Conservation (phyloP, 2,888 invertebrate genomes). For the Volucella bombylans region DNA sequence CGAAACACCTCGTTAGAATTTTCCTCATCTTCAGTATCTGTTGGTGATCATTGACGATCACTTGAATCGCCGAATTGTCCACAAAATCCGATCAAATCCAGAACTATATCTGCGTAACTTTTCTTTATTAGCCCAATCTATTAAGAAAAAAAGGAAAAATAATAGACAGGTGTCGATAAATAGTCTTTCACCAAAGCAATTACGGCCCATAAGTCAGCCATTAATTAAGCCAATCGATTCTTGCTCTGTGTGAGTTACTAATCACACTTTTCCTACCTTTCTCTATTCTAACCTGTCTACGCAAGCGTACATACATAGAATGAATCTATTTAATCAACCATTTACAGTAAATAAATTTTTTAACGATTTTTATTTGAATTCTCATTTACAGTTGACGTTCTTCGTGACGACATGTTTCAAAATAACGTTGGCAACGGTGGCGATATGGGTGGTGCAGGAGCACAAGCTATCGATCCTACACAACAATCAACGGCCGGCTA, state of each 20-base stretch:
- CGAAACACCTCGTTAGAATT: conserved; percentile 27
- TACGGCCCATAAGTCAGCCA: not conserved
- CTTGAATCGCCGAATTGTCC: conserved; percentile 31
- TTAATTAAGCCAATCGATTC: conserved; percentile 14
- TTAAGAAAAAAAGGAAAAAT: not conserved
- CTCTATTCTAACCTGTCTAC: conserved; percentile 17
- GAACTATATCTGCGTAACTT: conserved; percentile 38
- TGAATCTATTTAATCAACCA: conserved; percentile 6
- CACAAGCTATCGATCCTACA: conserved; percentile 80
- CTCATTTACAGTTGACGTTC: conserved; percentile 87
- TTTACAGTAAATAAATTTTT: conserved; percentile 19
- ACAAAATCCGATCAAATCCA: not conserved
- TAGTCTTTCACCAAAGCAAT: conserved; percentile 9
- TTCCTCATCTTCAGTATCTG: conserved; percentile 75
- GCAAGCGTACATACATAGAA: not conserved
- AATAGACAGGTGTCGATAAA: conserved; percentile 44
- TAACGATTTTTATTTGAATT: conserved; percentile 52
- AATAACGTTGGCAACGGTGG: conserved; percentile 76
- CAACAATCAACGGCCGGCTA: conserved; percentile 77
- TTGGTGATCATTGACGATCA: conserved; percentile 73
- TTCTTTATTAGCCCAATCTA: conserved; percentile 74
- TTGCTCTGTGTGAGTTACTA: conserved; percentile 25
- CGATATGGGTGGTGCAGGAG: conserved; percentile 75
- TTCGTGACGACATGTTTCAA: conserved; percentile 81
- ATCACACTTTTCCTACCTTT: conserved; percentile 23